phyloP scores from a whole-genome alignment of 2,113 vertebrate genomes.

The Actenoides hombroni region DNA sequence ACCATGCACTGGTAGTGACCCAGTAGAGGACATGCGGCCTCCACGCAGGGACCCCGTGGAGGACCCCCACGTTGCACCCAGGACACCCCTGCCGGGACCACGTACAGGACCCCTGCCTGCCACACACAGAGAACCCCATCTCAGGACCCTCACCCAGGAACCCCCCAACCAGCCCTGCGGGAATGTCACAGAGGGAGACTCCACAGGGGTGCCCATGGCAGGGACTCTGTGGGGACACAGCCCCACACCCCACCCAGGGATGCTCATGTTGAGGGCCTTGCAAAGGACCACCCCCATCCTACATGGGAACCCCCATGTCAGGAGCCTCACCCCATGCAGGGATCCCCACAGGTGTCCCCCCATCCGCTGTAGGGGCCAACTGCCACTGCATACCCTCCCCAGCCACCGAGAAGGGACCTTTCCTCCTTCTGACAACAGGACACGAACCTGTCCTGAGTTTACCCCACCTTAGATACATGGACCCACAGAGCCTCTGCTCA shows the following conservation, averaged over 20 bases:
- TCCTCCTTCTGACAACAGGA: background rate
- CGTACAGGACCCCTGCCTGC: background rate
- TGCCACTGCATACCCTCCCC: background rate
- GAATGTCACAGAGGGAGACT: too few species aligned
- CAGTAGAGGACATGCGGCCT: background rate
- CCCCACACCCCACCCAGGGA: too few species aligned
- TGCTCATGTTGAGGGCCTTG: background rate
- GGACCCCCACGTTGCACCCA: background rate
- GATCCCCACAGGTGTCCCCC: background rate
- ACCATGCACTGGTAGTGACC: too few species aligned
- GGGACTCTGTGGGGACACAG: background rate
- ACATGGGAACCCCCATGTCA: background rate
- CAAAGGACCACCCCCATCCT: background rate
- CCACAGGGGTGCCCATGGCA: background rate
- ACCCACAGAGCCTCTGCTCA: background rate
- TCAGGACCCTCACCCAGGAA: background rate
- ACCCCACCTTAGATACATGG: background rate
- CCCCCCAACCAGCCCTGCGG: background rate
- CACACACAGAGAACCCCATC: background rate
- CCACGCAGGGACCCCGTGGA: background rate
- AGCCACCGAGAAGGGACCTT: background rate
- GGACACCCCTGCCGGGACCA: background rate
- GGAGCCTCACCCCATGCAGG: background rate
- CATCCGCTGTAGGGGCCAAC: background rate
- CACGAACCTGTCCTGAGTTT: background rate